Evolutionary conservation across 2,888 invertebrate species (phyloP).

Genomic region (Troilus luridus): DNA sequence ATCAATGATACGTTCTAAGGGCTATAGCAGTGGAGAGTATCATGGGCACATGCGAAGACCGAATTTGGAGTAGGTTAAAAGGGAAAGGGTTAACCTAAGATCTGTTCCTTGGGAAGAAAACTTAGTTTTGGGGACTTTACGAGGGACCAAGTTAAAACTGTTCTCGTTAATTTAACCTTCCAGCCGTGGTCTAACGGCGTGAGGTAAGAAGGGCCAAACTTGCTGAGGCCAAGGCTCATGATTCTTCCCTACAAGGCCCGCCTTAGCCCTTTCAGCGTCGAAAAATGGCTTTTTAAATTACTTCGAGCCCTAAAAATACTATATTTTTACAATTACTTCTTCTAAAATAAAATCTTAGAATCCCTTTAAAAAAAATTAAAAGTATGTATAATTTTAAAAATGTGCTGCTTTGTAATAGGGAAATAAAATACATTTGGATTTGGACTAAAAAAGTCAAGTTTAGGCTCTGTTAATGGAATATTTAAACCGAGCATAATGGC

Average conservation of each 20-base stretch:
- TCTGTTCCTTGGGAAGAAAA: not conserved
- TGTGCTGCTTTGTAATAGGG: too few species aligned
- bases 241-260: not conserved
- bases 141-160: constrained; percentile 33
- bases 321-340: not conserved
- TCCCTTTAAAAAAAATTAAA: too few species aligned
- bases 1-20: too few species aligned
- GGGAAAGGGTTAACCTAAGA: not conserved
- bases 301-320: not conserved
- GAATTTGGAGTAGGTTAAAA: not conserved
- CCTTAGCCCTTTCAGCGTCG: not conserved
- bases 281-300: not conserved
- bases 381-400: too few species aligned
- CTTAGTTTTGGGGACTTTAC: constrained; percentile 41
- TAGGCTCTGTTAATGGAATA: too few species aligned
- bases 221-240: constrained; percentile 2
- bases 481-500: too few species aligned
- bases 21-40: too few species aligned
- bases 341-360: not conserved
- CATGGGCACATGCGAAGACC: too few species aligned
- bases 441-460: too few species aligned
- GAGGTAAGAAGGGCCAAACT: not conserved
- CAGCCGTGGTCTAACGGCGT: not conserved
- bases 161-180: constrained; percentile 47
- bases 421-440: too few species aligned